A percentile compares a stretch with the other conserved stretches of the same genome.
These are phyloP conservation scores for Panonychus citri DNA, from an alignment of 1,140 invertebrate genomes.

Conservation along the genomic window DNA sequence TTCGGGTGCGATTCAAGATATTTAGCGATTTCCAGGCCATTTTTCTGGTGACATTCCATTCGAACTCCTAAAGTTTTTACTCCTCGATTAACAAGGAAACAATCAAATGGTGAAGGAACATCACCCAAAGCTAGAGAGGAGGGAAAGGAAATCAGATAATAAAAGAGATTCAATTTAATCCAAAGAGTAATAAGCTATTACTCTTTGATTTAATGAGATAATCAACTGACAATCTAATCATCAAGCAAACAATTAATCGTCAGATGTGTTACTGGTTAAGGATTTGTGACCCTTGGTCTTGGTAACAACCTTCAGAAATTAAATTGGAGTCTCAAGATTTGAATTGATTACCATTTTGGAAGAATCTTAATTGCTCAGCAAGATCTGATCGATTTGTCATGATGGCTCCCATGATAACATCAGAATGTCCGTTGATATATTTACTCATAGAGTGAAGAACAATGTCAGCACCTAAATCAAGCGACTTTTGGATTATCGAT, in stretches of 20 bases:
- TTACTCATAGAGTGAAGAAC: conserved; percentile 84
- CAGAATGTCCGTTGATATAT: conserved; percentile 95
- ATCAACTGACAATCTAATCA: too few relatives aligned
- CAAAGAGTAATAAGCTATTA: too few relatives aligned
- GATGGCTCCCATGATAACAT: conserved; percentile 86
- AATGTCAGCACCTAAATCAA: conserved; percentile 74
- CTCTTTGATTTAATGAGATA: too few relatives aligned
- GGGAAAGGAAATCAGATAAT: too few relatives aligned
- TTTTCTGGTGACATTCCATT: conserved; percentile 69
- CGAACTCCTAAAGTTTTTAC: conserved; percentile 59
- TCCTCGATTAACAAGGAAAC: conserved; percentile 73
- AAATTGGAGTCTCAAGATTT: too few relatives aligned
- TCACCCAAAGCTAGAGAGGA: conserved; percentile 41
- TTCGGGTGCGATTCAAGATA: conserved; percentile 50
- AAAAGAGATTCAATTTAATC: too few relatives aligned
- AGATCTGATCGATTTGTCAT: background rate
- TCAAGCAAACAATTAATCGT: too few relatives aligned
- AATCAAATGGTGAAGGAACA: conserved; percentile 89
- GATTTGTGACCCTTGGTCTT: too few relatives aligned
- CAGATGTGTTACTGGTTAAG: too few relatives aligned
- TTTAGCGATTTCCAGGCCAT: conserved; percentile 46
- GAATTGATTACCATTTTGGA: conserved; percentile 1
- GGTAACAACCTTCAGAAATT: too few relatives aligned
- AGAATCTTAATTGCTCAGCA: background rate
- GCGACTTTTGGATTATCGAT: conserved; percentile 69